A percentile compares a stretch with the other conserved stretches of the same genome.
Evolutionary conservation across 2,888 invertebrate genomes (phyloP).

Genomic region (Hydriomena furcata): DNA sequence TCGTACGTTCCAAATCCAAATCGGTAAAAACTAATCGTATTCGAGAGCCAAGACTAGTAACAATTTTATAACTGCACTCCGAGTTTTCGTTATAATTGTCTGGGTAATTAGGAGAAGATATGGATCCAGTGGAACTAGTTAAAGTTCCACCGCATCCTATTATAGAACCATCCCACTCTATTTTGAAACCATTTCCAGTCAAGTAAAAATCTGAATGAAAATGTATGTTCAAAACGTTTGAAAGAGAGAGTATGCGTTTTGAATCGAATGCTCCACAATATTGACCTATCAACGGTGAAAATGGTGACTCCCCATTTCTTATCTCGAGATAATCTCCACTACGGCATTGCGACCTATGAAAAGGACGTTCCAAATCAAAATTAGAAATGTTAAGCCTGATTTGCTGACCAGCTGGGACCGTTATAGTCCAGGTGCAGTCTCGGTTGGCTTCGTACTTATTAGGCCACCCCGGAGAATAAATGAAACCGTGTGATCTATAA

Average conservation of each 20-base stretch:
- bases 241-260: slow-evolving; percentile 87
- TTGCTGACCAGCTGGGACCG: slow-evolving; percentile 87
- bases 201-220: slow-evolving; percentile 89
- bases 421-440: slow-evolving; percentile 92
- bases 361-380: slow-evolving; percentile 84
- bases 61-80: slow-evolving; percentile 92
- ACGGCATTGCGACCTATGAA: no score
- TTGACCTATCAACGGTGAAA: slow-evolving; percentile 90
- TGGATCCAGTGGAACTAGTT: slow-evolving; percentile 86
- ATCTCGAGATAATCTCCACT: slow-evolving; percentile 70
- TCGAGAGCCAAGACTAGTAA: slow-evolving; percentile 88
- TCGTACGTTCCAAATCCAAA: slow-evolving; percentile 86
- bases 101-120: slow-evolving; percentile 95
- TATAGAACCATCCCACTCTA: slow-evolving; percentile 72
- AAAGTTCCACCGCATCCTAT: slow-evolving; percentile 92
- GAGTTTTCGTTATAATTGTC: slow-evolving; percentile 86
- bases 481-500: slow-evolving; percentile 85
- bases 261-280: slow-evolving; percentile 89
- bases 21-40: slow-evolving; percentile 87
- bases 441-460: slow-evolving; percentile 86
- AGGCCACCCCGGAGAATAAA: slow-evolving; percentile 93
- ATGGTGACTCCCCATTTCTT: slow-evolving; percentile 90
- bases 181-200: slow-evolving; percentile 86
- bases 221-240: slow-evolving; percentile 88
- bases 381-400: slow-evolving; percentile 85